phyloP scores from a whole-genome alignment of 1,140 invertebrate genomes.

The Pomacea maculata region DNA sequence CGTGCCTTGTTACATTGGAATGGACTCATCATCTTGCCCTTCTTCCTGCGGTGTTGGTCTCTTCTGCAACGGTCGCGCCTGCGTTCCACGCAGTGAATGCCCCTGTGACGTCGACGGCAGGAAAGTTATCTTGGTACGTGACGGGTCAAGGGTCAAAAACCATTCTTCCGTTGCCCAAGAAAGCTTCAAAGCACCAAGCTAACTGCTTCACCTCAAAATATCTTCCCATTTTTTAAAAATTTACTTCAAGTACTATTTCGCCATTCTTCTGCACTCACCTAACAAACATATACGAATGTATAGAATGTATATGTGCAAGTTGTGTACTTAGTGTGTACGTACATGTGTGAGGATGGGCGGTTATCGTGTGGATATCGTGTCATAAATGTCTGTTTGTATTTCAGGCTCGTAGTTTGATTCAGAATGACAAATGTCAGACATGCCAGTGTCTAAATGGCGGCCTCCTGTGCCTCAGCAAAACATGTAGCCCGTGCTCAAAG shows the following conservation, averaged over 20 bases:
- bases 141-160: background rate
- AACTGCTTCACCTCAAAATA: too few species aligned
- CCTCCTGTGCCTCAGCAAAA: constrained; percentile 74
- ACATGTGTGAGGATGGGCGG: too few species aligned
- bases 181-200: too few species aligned
- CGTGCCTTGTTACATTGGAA: constrained; percentile 58
- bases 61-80: constrained; percentile 79
- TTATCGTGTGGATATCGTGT: too few species aligned
- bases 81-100: constrained; percentile 76
- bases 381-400: constrained; percentile 16
- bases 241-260: too few species aligned
- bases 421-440: constrained; percentile 77
- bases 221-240: too few species aligned
- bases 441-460: constrained; percentile 82
- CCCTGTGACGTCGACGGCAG: constrained; percentile 77
- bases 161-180: too few species aligned
- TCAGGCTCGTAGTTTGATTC: constrained; percentile 76
- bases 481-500: constrained; percentile 73
- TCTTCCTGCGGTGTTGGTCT: constrained; percentile 54
- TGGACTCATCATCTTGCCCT: constrained; percentile 47
- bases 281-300: too few species aligned
- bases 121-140: constrained; percentile 67
- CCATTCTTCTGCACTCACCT: too few species aligned
- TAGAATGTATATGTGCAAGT: too few species aligned
- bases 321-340: too few species aligned